phyloP scores from a whole-genome alignment of 2,113 vertebrate species.

The Antigone vipio region DNA sequence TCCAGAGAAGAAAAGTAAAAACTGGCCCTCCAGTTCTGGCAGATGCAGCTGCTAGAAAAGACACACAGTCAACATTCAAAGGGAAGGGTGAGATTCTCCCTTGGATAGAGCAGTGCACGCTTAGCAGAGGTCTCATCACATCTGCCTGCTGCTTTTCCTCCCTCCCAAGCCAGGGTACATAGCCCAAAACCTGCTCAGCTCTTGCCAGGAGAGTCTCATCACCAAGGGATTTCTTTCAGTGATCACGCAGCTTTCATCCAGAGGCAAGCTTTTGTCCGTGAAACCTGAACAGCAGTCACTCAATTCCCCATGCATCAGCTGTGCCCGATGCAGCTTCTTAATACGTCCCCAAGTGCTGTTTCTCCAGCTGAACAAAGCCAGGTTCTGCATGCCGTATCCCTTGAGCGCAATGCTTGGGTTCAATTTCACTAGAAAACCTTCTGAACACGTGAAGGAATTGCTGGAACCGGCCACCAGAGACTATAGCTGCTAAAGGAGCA shows the following conservation, averaged over 20 bases:
- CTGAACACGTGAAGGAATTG: neutral
- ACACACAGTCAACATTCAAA: neutral
- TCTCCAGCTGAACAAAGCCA: neutral
- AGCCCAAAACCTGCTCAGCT: neutral
- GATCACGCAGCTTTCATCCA: neutral
- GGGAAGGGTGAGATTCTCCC: neutral
- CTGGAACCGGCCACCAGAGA: neutral
- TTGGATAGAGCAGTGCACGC: neutral
- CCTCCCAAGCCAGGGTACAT: neutral
- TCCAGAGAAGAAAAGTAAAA: neutral
- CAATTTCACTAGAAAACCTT: neutral
- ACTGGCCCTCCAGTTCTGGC: neutral
- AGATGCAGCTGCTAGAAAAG: neutral
- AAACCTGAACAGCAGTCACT: neutral
- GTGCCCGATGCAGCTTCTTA: neutral
- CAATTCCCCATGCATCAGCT: rapidly evolving
- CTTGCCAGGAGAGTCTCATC: neutral
- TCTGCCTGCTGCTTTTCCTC: neutral
- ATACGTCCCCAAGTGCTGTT: rapidly evolving
- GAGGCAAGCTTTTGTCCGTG: neutral
- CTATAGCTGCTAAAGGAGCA: neutral
- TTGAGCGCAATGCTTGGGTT: neutral
- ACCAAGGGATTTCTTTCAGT: neutral
- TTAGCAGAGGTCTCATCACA: neutral
- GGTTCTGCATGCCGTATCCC: neutral